Evolutionary conservation across 1,140 invertebrate species (phyloP), one percentile per base, ranked within the genome.

Genomic region (Drosophila virilis): DNA sequence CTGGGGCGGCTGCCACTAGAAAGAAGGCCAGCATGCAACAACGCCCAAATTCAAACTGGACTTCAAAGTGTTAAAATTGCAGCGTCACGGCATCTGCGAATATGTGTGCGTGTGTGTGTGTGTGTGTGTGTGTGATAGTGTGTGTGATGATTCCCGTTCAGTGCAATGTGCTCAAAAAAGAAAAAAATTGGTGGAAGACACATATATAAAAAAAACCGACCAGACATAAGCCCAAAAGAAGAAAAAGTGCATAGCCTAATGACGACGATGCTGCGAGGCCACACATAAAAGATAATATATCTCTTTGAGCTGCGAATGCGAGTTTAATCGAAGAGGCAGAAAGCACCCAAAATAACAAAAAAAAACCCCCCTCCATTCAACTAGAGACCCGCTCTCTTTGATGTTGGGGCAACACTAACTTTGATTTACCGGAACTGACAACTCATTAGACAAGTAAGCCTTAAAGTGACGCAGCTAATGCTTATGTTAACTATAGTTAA

Each of bases 11-110:
- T 68, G 66, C 50, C 33, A 33, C 33, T 46, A 37, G 43, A 43
- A 45, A 57, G 42, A 65, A 58, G 42, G 55, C 60, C 73, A 76
- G 22, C 78, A 77, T 76, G 61, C 51, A 82, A 67, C 52, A 75
- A 78, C 69, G 77, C 54, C 76, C 76, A 89, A 88, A 80, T 89
- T 88, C 77, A 81, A 73, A 83, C 76, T 80, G 83, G 84, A 88
- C 83, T 89, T 89, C 83, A 88, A 88, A 89, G 79, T 88, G 83
- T 83, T 82, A 78, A 88, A 83, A 83, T 89, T 88, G 84, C 83
- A 88, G 66, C 83, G 61, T 79, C 62, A 79, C 84, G 76, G 59
- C 58, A 61, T 69, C 78, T 85, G 81, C 43, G 69, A 70, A 40
- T 51, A 42, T 57, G 40, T 54, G 46, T 38, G 40, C 40, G 42